These are phyloP conservation scores for Tragulus kanchil DNA, from an alignment of 2,113 vertebrate genomes.

Conservation along the genomic window DNA sequence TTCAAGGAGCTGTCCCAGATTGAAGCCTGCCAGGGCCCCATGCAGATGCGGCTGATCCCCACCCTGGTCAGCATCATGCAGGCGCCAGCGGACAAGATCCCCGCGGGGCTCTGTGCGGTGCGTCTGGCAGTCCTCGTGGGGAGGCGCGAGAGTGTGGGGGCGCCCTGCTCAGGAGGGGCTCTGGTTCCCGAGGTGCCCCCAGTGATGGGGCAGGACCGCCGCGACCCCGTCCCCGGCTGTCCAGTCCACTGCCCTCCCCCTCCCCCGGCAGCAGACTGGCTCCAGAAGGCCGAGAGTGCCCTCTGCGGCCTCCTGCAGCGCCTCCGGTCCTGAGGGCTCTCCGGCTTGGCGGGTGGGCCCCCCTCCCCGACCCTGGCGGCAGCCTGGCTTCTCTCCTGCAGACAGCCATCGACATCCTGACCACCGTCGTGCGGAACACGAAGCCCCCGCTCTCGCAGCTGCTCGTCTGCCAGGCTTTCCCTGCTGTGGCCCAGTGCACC, in stretches of 20 bases:
- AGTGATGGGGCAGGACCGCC: background rate
- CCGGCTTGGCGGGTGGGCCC: background rate
- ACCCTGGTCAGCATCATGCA: constrained; percentile 99
- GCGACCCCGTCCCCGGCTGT: background rate
- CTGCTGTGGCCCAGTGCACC: constrained; percentile 97
- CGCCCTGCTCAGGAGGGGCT: no score
- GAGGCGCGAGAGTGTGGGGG: no score
- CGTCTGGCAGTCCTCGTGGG: constrained; percentile 84
- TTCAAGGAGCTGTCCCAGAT: constrained; percentile 99
- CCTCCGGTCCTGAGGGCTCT: no score
- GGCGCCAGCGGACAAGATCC: constrained; percentile 98
- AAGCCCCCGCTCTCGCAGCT: constrained; percentile 97
- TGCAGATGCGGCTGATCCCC: constrained; percentile 99
- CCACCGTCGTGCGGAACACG: constrained; percentile 97
- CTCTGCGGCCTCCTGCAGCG: no score
- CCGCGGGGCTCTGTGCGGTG: constrained; percentile 96
- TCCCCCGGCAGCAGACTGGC: no score
- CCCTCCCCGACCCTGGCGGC: background rate
- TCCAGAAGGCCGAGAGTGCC: background rate
- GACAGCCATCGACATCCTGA: constrained; percentile 98
- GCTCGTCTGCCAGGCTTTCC: constrained; percentile 97
- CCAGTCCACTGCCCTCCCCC: fast-evolving
- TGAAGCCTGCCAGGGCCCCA: constrained; percentile 96
- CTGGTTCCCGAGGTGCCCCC: background rate
- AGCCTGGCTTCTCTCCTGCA: constrained; percentile 80